phyloP scores from a whole-genome alignment of 2,113 vertebrate genomes.

The Aspiorhynchus laticeps region DNA sequence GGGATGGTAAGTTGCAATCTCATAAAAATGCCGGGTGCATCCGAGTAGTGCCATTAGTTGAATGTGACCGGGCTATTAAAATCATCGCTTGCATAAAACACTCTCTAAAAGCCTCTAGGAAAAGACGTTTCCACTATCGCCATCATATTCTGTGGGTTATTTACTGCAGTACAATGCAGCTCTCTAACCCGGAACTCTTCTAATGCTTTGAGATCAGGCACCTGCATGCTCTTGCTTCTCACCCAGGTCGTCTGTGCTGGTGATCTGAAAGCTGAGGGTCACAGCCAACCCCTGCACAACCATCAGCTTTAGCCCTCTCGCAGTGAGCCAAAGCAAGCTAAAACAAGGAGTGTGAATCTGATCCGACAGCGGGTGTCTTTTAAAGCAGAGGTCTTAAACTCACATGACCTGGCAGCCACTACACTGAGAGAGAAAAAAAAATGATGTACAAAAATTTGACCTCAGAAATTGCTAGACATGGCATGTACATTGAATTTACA shows the following conservation, averaged over 20 bases:
- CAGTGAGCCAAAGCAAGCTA: neutral
- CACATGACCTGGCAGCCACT: neutral
- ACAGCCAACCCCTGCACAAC: neutral
- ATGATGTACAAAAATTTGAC: no score
- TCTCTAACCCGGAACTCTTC: neutral
- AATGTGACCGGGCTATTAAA: constrained; percentile 6
- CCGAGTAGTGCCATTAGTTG: neutral
- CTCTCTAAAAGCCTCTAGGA: neutral
- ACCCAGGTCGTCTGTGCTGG: neutral
- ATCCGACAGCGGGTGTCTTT: neutral
- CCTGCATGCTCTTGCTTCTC: neutral
- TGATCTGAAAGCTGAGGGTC: neutral
- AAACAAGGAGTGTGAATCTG: neutral
- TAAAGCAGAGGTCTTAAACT: neutral
- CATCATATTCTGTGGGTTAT: neutral
- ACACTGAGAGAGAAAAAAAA: no score
- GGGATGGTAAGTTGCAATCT: neutral
- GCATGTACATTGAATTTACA: no score
- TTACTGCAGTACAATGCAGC: neutral
- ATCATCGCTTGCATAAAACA: constrained; percentile 10
- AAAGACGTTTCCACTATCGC: neutral
- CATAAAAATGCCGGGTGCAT: neutral
- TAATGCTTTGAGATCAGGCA: neutral
- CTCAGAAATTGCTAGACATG: no score
- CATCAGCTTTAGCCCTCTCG: neutral